A percentile compares a stretch with the other conserved stretches of the same genome.
These are phyloP conservation scores for Hipparchia sbordonii DNA, from an alignment of 2,888 invertebrate species.

Conservation along the genomic window DNA sequence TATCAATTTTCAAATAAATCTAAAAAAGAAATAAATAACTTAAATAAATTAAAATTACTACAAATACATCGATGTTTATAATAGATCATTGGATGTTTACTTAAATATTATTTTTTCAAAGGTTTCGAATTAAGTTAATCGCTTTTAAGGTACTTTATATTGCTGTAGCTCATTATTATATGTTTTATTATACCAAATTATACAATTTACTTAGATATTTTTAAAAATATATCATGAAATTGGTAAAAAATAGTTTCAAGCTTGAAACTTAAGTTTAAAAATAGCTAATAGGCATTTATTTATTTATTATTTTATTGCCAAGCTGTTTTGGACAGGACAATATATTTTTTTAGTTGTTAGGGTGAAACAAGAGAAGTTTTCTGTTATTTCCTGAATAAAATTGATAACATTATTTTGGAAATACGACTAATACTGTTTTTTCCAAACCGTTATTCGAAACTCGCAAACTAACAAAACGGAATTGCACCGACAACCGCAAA, in stretches of 20 bases:
- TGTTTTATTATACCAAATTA: too few relatives aligned
- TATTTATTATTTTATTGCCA: neutral
- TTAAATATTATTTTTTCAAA: neutral
- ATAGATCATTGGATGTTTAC: too few relatives aligned
- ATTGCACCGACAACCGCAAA: slow-evolving; percentile 49
- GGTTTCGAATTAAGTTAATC: neutral
- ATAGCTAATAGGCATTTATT: neutral
- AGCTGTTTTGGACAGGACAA: neutral
- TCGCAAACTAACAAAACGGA: slow-evolving; percentile 25
- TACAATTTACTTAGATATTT: too few relatives aligned
- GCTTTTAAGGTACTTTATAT: neutral
- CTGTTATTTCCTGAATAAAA: neutral
- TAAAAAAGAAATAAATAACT: too few relatives aligned
- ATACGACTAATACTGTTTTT: slow-evolving; percentile 1
- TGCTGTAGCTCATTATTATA: neutral
- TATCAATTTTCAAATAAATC: neutral
- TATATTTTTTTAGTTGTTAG: neutral
- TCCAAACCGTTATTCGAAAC: slow-evolving; percentile 29
- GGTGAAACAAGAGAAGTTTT: neutral
- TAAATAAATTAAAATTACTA: too few relatives aligned
- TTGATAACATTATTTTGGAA: neutral
- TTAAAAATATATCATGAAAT: neutral
- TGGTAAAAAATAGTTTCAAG: neutral
- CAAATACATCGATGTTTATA: too few relatives aligned
- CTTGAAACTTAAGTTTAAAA: neutral